These are phyloP conservation scores for Clostera curtula DNA, from an alignment of 2,888 invertebrate species.

Conservation along the genomic window DNA sequence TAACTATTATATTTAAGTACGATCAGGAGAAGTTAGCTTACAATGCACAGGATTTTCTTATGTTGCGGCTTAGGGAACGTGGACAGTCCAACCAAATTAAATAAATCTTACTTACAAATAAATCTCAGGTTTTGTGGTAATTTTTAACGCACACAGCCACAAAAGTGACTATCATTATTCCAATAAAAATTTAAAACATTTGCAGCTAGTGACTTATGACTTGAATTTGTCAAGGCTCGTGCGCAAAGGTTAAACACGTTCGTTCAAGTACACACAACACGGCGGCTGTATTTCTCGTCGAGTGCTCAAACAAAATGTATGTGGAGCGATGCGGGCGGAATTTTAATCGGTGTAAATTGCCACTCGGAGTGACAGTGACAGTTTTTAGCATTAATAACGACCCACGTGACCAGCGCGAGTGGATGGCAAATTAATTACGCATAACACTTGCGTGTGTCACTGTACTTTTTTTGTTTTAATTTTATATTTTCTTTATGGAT, in stretches of 20 bases:
- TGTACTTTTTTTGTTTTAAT: slow-evolving; percentile 19
- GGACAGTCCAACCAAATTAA: too few species aligned
- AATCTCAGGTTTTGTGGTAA: too few species aligned
- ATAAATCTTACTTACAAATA: too few species aligned
- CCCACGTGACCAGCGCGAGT: slow-evolving; percentile 20
- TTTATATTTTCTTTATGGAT: too few species aligned
- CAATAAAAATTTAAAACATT: too few species aligned
- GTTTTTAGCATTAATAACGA: slow-evolving; percentile 27
- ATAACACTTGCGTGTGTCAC: slow-evolving; percentile 14
- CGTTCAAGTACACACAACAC: slow-evolving; percentile 39
- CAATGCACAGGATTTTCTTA: too few species aligned
- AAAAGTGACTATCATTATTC: too few species aligned
- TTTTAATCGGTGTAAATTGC: slow-evolving; percentile 51
- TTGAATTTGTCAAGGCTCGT: slow-evolving; percentile 18
- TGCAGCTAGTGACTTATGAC: slow-evolving; percentile 8
- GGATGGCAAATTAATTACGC: slow-evolving; percentile 18
- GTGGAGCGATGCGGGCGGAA: slow-evolving; percentile 37
- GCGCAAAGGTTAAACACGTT: slow-evolving; percentile 39
- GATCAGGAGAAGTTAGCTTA: too few species aligned
- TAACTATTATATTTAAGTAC: too few species aligned
- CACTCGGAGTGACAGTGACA: slow-evolving; percentile 26
- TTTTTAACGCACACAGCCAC: too few species aligned
- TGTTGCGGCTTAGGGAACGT: too few species aligned
- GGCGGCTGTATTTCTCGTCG: slow-evolving; percentile 31
- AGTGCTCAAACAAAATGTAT: slow-evolving; percentile 50